Percentiles rank a stretch among this genome's conserved stretches.
These are phyloP conservation scores for Lagocephalus sceleratus DNA, from an alignment of 2,797 vertebrate genomes.

Conservation along the genomic window DNA sequence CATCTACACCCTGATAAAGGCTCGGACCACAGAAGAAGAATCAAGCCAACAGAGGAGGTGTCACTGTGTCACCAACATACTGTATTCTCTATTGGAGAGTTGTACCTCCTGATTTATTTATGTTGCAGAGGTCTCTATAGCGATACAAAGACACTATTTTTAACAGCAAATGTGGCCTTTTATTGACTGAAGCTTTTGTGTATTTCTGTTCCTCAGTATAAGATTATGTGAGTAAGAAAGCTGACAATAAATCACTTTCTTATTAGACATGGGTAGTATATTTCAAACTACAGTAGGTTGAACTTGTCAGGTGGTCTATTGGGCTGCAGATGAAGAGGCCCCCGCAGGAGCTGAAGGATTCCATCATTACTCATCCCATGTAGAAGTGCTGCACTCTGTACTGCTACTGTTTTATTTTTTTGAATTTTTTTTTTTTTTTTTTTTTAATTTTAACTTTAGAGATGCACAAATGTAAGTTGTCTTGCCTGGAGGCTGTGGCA, in stretches of 20 bases:
- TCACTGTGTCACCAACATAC: too few relatives aligned
- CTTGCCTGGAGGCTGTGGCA: constrained; percentile 29
- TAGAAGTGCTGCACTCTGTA: constrained; percentile 7
- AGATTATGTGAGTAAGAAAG: background rate
- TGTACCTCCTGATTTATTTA: too few relatives aligned
- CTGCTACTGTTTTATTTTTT: constrained; percentile 14
- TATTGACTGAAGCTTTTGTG: background rate
- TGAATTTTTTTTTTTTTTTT: constrained; percentile 1
- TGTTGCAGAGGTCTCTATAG: too few relatives aligned
- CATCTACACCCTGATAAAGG: constrained; percentile 46
- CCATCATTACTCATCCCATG: constrained; percentile 24
- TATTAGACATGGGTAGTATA: constrained; percentile 15
- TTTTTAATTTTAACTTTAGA: constrained; percentile 34
- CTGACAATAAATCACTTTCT: constrained; percentile 17
- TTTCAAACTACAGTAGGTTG: constrained; percentile 28
- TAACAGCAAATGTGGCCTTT: background rate
- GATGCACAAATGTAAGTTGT: constrained; percentile 47
- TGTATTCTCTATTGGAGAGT: background rate
- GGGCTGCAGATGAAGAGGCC: constrained; percentile 41
- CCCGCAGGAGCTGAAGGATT: constrained; percentile 18
- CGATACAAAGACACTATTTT: background rate
- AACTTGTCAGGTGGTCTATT: constrained; percentile 44
- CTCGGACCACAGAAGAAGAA: background rate
- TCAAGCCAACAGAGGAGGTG: constrained; percentile 21
- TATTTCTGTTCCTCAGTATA: background rate